Conservation (phyloP, 2,888 invertebrate genomes). For the Esperia sulphurella region DNA sequence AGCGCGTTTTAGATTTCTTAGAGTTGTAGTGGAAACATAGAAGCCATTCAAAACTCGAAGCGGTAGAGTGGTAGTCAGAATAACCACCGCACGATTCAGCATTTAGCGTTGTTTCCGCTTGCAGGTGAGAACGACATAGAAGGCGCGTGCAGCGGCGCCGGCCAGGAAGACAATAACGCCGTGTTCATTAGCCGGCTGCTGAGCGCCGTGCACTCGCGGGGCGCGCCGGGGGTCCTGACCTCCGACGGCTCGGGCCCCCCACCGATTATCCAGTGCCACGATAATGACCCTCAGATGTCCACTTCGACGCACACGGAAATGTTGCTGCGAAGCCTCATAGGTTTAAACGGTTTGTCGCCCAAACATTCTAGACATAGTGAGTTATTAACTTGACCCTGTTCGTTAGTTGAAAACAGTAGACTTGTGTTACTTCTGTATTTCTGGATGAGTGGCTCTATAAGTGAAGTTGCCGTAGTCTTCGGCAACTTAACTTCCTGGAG, state of each 20-base stretch:
- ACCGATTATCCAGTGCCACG: constrained; percentile 22
- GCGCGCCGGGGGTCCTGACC: constrained; percentile 12
- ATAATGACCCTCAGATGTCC: constrained; percentile 53
- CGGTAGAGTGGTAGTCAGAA: background rate
- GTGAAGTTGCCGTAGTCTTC: too few species aligned
- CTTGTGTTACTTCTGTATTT: too few species aligned
- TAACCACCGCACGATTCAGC: constrained; percentile 8
- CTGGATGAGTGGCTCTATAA: too few species aligned
- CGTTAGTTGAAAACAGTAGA: background rate
- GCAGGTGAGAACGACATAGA: constrained; percentile 71
- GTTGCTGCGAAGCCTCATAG: constrained; percentile 66
- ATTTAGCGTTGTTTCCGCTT: constrained; percentile 13
- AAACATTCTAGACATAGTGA: constrained; percentile 44
- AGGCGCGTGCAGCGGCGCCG: constrained; percentile 32
- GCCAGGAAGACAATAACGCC: constrained; percentile 20
- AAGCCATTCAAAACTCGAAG: constrained; percentile 5
- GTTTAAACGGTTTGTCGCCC: constrained; percentile 64
- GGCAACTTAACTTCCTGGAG: too few species aligned
- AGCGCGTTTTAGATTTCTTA: too few species aligned
- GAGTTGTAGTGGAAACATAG: background rate
- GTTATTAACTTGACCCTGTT: constrained; percentile 6
- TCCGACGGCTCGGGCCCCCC: constrained; percentile 22
- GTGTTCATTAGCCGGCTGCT: constrained; percentile 57
- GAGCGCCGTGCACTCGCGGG: constrained; percentile 45
- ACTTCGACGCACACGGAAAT: constrained; percentile 65